These are phyloP conservation scores for Phrynosoma blainvillii DNA, from an alignment of 2,113 vertebrate genomes.

Conservation along the genomic window DNA sequence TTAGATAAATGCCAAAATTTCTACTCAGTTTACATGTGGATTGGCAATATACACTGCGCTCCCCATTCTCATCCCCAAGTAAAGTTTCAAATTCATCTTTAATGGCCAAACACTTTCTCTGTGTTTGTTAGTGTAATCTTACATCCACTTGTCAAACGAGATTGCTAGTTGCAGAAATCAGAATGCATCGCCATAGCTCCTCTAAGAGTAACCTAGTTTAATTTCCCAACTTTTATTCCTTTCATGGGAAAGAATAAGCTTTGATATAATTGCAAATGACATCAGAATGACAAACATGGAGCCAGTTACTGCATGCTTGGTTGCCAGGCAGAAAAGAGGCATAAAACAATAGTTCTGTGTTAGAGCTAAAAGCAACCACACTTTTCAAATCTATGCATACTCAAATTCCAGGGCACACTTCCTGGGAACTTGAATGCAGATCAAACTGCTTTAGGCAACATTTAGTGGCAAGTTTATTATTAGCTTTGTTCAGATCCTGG, in stretches of 20 bases:
- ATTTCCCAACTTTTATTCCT: slow-evolving; percentile 21
- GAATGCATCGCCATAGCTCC: not conserved
- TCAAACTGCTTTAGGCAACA: not conserved
- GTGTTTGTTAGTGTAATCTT: not conserved
- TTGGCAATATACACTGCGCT: too few species aligned
- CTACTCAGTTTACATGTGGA: not conserved
- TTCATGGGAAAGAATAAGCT: slow-evolving; percentile 1
- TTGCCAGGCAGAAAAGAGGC: slow-evolving; percentile 10
- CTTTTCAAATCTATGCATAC: not conserved
- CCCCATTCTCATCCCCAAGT: too few species aligned
- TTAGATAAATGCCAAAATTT: not conserved
- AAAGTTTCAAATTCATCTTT: too few species aligned
- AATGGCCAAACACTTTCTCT: too few species aligned
- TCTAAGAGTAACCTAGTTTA: not conserved
- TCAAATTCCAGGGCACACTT: not conserved
- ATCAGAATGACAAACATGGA: slow-evolving; percentile 4
- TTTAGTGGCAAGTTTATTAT: not conserved
- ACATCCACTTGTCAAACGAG: slow-evolving; percentile 5
- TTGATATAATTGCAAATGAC: slow-evolving; percentile 28
- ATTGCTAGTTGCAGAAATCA: not conserved
- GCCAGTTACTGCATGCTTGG: not conserved
- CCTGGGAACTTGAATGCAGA: not conserved
- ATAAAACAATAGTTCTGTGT: not conserved
- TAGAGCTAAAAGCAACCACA: not conserved
- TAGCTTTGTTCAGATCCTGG: not conserved